Base-by-base conservation (phyloP, 1,140 invertebrate species). In the Holotrichia oblita region DNA sequence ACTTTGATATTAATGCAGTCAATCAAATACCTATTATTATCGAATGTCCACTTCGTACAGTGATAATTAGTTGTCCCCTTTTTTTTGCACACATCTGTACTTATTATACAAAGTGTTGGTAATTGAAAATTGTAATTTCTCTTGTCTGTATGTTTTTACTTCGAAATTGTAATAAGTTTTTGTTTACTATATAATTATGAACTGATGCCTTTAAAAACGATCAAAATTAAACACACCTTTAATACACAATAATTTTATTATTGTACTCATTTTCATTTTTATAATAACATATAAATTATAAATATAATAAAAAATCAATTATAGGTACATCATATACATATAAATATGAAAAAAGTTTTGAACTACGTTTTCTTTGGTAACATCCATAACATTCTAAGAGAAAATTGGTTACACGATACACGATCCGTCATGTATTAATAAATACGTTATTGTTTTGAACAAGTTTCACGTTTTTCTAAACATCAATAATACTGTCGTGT, bases 401-500 rank as follows among this genome's bases (percentile, higher is more conserved):
- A 69, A 55, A 55, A 55, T 17, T 17, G n/a, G 48, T 69, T 69
- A 69, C 61, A 27, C 61, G 27, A 27, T 34, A 27, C 24, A 69
- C 61, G 61, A 55, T 55, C 48, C 48, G 48, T 17, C 48, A 55
- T n/a, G 48, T 55, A 55, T 55, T 34, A 20, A 55, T 55, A 55
- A 55, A 55, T 55, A 59, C 48, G 27, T 34, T 34, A 55, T 55
- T 55, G 48, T 55, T 55, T 55, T 55, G 40, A 61, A 81, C 78
- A 42, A 85, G 84, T 84, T 84, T 42, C 17, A 75, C 27, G 41
- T n/a, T 34, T n/a, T 81, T 87, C 88, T 90, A 94, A 88, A 94
- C 93, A 86, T 94, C 93, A 82, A 94, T 94, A 89, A 94, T 93
- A 90, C 93, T 94, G 89, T 93, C 93, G 83, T 93, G 93, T 87